These are phyloP conservation scores for Mycetomoellerius zeteki DNA, from an alignment of 1,140 invertebrate species.

Conservation along the genomic window DNA sequence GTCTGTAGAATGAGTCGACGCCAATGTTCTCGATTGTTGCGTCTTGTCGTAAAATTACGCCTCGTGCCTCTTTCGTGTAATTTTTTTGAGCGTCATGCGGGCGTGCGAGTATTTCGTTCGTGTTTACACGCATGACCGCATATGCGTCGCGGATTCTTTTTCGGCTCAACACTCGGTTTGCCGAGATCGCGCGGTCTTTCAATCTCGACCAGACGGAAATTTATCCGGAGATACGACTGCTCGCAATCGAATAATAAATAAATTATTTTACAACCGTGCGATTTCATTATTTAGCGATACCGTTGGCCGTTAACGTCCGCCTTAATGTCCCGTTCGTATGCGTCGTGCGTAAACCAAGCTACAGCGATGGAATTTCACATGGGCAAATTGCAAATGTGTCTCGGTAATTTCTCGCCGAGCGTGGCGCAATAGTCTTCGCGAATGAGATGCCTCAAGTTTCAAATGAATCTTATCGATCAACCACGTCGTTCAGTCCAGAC, in stretches of 20 bases:
- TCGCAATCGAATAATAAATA: slow-evolving; percentile 79
- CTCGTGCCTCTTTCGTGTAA: slow-evolving; percentile 1
- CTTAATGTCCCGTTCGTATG: slow-evolving; percentile 71
- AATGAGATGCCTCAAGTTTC: not conserved
- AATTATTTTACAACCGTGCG: slow-evolving; percentile 77
- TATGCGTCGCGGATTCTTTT: not conserved
- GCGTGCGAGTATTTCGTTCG: not conserved
- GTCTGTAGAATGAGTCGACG: not conserved
- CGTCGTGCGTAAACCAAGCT: slow-evolving; percentile 39
- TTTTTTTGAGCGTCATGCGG: slow-evolving; percentile 14
- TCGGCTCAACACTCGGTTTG: not conserved
- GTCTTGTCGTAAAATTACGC: slow-evolving; percentile 33
- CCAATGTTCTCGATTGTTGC: slow-evolving; percentile 24
- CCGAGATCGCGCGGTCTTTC: not conserved
- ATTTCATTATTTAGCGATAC: slow-evolving; percentile 82
- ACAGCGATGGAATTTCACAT: slow-evolving; percentile 64
- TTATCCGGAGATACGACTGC: slow-evolving; percentile 25
- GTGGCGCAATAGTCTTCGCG: not conserved
- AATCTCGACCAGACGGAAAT: slow-evolving; percentile 29
- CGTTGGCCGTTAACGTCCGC: slow-evolving; percentile 75
- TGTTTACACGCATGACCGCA: not conserved
- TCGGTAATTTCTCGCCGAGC: slow-evolving; percentile 42
- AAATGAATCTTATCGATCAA: slow-evolving; percentile 18
- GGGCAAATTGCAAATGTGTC: slow-evolving; percentile 33
- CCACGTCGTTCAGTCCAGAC: not conserved